Evolutionary conservation across 1,140 invertebrate genomes (phyloP), one percentile per base, ranked within the genome.

Genomic region (Eupristina koningsbergeri): DNA sequence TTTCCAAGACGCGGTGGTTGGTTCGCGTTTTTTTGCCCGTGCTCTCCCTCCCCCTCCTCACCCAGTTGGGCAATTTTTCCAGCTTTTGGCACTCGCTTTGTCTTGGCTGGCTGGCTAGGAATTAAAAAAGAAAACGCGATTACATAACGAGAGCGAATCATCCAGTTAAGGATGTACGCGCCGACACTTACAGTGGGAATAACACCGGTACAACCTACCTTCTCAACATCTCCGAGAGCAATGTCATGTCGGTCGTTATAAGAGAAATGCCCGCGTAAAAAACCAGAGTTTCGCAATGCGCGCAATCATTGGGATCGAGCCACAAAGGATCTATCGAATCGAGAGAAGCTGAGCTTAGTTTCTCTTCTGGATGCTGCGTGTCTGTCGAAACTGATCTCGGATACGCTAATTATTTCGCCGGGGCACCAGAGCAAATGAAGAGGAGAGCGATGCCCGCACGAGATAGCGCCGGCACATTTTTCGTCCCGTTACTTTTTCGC

Each of bases 371-470:
- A 58, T 22, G 53, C 9, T 22, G 19, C 22, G 22, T 22, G 63
- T 67, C 63, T 15, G 63, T n/a, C 63, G 63, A 67, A 67, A 63
- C 8, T 8, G 61, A 15, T 19, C 34, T 69, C 31, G n/a, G 67
- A 69, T 45, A 45, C 69, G 69, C 69, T 71, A 71, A 71, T 71
- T 71, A 71, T 71, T 71, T 22, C 69, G 34, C 36, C 22, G 36
- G 6, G 26, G 69, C 36, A 8, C n/a, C n/a, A n/a, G n/a, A n/a
- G 15, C 63, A 34, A 67, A 67, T 34, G 63, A 67, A 67, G n/a
- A 36, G 53, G 26, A 8, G 22, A 26, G 22, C 53, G 53, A 58
- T 58, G 53, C 53, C 22, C 53, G 53, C 5, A 26, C 5, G 22
- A 26, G 53, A 58, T 58, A 13, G 26, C 9, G 26, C 7, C 2